A percentile compares a stretch with the other conserved stretches of the same genome.
phyloP scores from a whole-genome alignment of 1,140 invertebrate genomes.

The Drosophila lacteicornis region DNA sequence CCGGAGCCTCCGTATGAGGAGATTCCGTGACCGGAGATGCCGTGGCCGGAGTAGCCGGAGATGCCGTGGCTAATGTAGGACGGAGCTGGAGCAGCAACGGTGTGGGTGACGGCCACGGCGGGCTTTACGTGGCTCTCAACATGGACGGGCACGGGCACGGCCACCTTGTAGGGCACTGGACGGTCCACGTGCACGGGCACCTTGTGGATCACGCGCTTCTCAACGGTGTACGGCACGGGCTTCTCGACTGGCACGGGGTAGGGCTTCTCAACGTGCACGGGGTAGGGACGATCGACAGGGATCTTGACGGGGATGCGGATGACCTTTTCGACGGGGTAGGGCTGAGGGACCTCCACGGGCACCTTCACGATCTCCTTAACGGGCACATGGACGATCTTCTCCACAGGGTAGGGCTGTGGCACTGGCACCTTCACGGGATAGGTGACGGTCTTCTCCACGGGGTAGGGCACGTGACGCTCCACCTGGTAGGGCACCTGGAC shows the following conservation, averaged over 20 bases:
- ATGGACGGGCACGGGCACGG: conserved; percentile 87
- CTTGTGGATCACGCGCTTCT: conserved; percentile 86
- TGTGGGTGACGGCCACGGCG: conserved; percentile 59
- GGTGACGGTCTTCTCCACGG: conserved; percentile 88
- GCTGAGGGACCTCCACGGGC: conserved; percentile 88
- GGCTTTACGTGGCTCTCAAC: conserved; percentile 83
- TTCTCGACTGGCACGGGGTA: conserved; percentile 88
- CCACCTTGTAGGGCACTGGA: conserved; percentile 87
- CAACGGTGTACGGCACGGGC: conserved; percentile 87
- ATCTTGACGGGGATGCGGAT: conserved; percentile 86
- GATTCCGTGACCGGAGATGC: conserved; percentile 41
- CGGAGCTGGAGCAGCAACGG: conserved; percentile 54
- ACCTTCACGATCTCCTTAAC: conserved; percentile 89
- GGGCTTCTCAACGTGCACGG: conserved; percentile 87
- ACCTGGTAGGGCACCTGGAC: conserved; percentile 89
- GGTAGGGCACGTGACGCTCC: conserved; percentile 87
- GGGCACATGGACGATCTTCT: conserved; percentile 87
- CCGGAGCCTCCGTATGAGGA: conserved; percentile 52
- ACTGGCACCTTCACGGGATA: conserved; percentile 88
- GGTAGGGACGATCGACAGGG: conserved; percentile 87
- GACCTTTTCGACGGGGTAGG: conserved; percentile 88
- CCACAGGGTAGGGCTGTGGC: conserved; percentile 88
- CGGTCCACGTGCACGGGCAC: conserved; percentile 86
- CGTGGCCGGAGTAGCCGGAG: conserved; percentile 40
- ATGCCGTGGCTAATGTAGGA: conserved; percentile 52